phyloP scores from a whole-genome alignment of 2,888 invertebrate species.

The Julus scanicus region DNA sequence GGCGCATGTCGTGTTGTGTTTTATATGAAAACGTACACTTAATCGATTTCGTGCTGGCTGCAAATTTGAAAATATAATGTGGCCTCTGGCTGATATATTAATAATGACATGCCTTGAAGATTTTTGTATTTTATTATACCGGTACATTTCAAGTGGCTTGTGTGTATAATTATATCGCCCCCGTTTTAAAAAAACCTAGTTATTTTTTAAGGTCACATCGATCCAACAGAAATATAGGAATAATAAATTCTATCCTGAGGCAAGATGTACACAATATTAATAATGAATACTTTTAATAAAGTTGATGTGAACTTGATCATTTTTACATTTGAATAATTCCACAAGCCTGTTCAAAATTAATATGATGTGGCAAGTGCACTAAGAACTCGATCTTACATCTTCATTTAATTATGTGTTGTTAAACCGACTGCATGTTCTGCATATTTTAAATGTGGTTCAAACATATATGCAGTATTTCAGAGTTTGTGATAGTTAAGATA shows the following conservation, averaged over 20 bases:
- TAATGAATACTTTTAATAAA: not conserved
- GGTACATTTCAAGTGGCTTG: not conserved
- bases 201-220: not conserved
- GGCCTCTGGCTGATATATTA: conserved; percentile 8
- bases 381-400: not conserved
- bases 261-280: not conserved
- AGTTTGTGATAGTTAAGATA: too few species aligned
- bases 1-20: not conserved
- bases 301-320: not conserved
- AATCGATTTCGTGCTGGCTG: conserved; percentile 23
- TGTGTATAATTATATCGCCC: conserved; percentile 6
- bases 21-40: not conserved
- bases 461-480: too few species aligned
- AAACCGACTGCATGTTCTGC: too few species aligned
- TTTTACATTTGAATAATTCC: not conserved
- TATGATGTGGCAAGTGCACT: not conserved
- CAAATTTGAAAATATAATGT: not conserved
- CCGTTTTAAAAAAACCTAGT: not conserved
- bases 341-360: not conserved
- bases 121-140: not conserved
- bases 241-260: not conserved
- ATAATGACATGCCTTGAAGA: not conserved
- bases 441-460: too few species aligned
- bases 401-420: not conserved
- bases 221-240: not conserved